Evolutionary conservation across 2,113 vertebrate species (phyloP).

Genomic region (Thermophis baileyi): DNA sequence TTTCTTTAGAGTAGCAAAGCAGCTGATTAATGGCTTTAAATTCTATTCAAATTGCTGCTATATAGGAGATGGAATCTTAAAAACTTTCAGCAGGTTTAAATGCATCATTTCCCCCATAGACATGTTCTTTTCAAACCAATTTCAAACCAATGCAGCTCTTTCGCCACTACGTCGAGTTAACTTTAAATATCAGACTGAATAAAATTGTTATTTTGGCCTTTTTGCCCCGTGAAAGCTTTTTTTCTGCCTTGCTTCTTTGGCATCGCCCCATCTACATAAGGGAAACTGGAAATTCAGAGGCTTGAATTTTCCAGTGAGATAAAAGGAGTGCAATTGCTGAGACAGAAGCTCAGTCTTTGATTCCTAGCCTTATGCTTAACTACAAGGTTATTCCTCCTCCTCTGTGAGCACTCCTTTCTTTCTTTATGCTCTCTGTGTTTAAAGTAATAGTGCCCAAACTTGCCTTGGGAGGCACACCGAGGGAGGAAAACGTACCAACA

Average conservation of each 20-base stretch:
- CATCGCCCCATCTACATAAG: not conserved
- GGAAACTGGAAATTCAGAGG: not conserved
- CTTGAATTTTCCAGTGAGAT: not conserved
- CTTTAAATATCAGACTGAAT: not conserved
- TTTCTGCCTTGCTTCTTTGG: not conserved
- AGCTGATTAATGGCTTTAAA: not conserved
- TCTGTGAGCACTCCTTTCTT: rapidly evolving
- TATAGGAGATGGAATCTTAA: rapidly evolving
- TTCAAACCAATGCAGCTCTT: rapidly evolving
- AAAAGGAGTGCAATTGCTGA: not conserved
- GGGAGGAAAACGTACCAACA: constrained; percentile 37
- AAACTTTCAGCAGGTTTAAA: not conserved
- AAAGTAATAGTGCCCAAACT: constrained; percentile 44
- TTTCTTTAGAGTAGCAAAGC: not conserved
- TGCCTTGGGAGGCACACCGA: constrained; percentile 45
- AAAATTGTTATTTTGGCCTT: not conserved
- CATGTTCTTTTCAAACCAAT: rapidly evolving
- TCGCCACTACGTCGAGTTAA: not conserved
- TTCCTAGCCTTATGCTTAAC: not conserved
- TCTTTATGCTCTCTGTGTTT: not conserved
- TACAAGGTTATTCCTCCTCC: not conserved
- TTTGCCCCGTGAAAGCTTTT: not conserved
- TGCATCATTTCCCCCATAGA: not conserved
- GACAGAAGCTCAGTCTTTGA: not conserved
- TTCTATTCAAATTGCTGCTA: not conserved